These are phyloP conservation scores for Drosophila arizonae DNA, from an alignment of 1,140 invertebrate genomes.

Conservation along the genomic window DNA sequence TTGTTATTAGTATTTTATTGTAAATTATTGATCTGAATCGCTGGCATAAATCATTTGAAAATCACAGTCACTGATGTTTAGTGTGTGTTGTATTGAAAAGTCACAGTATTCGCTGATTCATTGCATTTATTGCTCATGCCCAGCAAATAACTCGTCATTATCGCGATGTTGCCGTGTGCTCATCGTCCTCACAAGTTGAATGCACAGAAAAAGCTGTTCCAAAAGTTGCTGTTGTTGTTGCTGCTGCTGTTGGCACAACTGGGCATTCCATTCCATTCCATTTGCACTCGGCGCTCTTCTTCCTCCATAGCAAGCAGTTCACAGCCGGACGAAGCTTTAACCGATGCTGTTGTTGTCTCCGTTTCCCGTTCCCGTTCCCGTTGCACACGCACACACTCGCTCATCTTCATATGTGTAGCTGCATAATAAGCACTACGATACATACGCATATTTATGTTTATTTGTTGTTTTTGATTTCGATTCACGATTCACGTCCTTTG, in stretches of 20 bases:
- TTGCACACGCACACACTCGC: constrained; percentile 3
- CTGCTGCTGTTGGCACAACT: constrained; percentile 44
- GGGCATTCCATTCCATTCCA: constrained; percentile 37
- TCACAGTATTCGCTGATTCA: constrained; percentile 33
- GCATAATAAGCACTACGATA: not conserved
- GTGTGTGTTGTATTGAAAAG: constrained; percentile 3
- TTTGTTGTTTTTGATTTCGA: constrained; percentile 34
- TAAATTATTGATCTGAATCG: constrained; percentile 2
- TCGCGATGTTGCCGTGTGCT: constrained; percentile 58
- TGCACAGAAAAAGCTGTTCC: constrained; percentile 66
- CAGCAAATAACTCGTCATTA: constrained; percentile 59
- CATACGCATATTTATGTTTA: constrained; percentile 29
- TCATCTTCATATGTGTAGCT: not conserved
- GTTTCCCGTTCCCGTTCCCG: constrained; percentile 14
- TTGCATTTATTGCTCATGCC: constrained; percentile 35
- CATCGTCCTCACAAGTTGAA: constrained; percentile 33
- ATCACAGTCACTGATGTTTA: constrained; percentile 12
- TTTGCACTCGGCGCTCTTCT: constrained; percentile 31
- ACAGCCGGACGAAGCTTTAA: constrained; percentile 40
- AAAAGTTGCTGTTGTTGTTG: constrained; percentile 53
- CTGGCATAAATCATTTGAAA: constrained; percentile 17
- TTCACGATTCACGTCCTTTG: constrained; percentile 41
- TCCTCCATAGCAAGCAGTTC: constrained; percentile 17
- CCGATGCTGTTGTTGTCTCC: constrained; percentile 14
- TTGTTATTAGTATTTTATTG: too few relatives aligned